Evolutionary conservation across 1,140 invertebrate species (phyloP).

Genomic region (Drosophila nasuta): DNA sequence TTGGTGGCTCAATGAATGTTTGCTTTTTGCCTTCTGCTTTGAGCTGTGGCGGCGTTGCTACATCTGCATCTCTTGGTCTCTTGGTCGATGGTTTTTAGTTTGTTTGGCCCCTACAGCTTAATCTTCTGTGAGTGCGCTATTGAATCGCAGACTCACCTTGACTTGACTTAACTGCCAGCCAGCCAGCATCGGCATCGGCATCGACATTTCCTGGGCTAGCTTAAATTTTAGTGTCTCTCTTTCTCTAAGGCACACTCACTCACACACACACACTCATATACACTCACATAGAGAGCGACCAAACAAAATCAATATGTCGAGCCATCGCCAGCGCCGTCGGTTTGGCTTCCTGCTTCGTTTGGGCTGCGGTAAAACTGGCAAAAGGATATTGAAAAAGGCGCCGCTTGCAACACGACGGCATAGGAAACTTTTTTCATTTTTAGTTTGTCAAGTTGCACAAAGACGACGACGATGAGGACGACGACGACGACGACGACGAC

Average conservation of each 20-base stretch:
- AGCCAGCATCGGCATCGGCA: constrained; percentile 1
- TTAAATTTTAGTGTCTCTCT: constrained; percentile 40
- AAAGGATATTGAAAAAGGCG: constrained; percentile 78
- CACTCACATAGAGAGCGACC: not conserved
- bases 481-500: constrained; percentile 8
- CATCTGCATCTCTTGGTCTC: not conserved
- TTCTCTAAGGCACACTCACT: not conserved
- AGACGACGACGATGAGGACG: constrained; percentile 53
- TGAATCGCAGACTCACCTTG: constrained; percentile 41
- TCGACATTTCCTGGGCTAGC: constrained; percentile 17
- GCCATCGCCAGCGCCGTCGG: constrained; percentile 49
- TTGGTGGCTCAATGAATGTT: not conserved
- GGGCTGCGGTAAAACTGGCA: constrained; percentile 44
- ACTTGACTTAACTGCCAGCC: constrained; percentile 35
- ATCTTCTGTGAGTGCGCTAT: constrained; percentile 30
- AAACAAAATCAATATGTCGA: constrained; percentile 76
- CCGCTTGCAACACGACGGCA: constrained; percentile 66
- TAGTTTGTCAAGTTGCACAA: constrained; percentile 83
- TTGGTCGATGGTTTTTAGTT: not conserved
- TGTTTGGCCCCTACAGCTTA: constrained; percentile 22
- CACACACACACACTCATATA: constrained; percentile 6
- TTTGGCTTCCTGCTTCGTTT: constrained; percentile 48
- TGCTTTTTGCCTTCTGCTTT: not conserved
- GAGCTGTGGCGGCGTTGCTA: too few relatives aligned
- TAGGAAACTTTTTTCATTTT: constrained; percentile 80